Evolutionary conservation across 1,140 invertebrate species (phyloP), one percentile per base, ranked within the genome.

Genomic region (Aphelinus atriplicis): DNA sequence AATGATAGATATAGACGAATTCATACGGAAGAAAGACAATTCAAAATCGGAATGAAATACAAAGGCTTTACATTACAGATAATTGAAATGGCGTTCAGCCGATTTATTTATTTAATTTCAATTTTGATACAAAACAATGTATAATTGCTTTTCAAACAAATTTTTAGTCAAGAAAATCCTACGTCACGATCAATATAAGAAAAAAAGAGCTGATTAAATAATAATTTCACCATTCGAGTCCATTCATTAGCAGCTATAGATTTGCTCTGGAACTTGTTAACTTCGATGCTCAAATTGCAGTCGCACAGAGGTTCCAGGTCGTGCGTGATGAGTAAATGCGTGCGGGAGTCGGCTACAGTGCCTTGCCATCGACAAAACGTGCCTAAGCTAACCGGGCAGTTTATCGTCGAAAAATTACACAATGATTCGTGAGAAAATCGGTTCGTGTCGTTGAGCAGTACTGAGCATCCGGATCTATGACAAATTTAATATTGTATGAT

Each of bases 371-470:
- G 10, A 64, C 81, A 82, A 26, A 26, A 26, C 10, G 47, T 43
- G 10, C 74, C 65, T 0, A 69, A 3, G 2, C 63, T 62, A 3
- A 78, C 60, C 2, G 78, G 78, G 46, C 81, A 82, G 2, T 55
- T 1, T 2, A 72, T 71, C 7, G 43, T 1, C 6, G 67, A 48
- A 26, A 66, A 80, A 51, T 64, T 76, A 43, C 81, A 82, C 26
- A 71, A 62, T 64, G 76, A 69, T 55, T 82, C 81, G 71, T 82
- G 81, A 6, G 53, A 48, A 5, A 56, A 58, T 79, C 79, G 77
- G 5, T 47, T 76, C 5, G 78, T 75, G 2, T 53, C 69, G 45
- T 71, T 43, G 7, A 81, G 2, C 0, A 78, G n/a, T 1, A 71
- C 43, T 61, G 76, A 50, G 64, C 81, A 82, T 1, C 81, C 81